Evolutionary conservation across 2,113 vertebrate species (phyloP), one percentile per base, ranked within the genome.

Genomic region (Burhinus bistriatus): DNA sequence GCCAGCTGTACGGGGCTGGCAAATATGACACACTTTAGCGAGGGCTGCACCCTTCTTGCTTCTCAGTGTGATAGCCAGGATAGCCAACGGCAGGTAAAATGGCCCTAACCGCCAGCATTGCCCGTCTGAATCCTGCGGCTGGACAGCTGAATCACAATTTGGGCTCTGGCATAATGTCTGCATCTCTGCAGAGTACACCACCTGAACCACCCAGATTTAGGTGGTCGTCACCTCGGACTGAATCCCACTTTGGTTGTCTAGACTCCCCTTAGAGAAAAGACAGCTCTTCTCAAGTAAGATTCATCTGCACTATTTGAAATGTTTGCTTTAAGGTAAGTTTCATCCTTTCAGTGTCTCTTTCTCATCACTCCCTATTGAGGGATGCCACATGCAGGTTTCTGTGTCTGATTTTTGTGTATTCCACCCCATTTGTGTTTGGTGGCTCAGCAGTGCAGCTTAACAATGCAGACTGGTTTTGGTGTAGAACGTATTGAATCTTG

Each of bases 81-180:
- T 83, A 75, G 12, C 21, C 32, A 55, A 4, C 4, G 13, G 32
- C 27, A 69, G 27, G 8, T 79, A 55, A 68, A 81, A 59, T 38
- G 12, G 12, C 16, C 23, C 15, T 44, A 9, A 27, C 36, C 29
- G 40, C 22, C n/a, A 32, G 4, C 68, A 45, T 5, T 72, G 22
- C 0, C 1, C 15, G 25, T 73, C 44, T 72, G 32, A 72, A 57
- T 59, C n/a, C 49, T 79, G 0, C 7, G 25, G 6, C 0, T 83
- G 38, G 57, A 19, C 29, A 26, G 9, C 5, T 59, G 38, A 55
- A 52, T 32, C 13, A 3, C 8, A 72, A n/a, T 52, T 49, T 49
- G 59, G 51, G 57, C 42, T 45, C 55, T 79, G 57, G 13, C 7
- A 21, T 12, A 61, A 34, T 3, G 5, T 72, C 55, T 89, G 29